Evolutionary conservation across 2,797 vertebrate genomes (phyloP).

Genomic region (Poeciliopsis presidionis): DNA sequence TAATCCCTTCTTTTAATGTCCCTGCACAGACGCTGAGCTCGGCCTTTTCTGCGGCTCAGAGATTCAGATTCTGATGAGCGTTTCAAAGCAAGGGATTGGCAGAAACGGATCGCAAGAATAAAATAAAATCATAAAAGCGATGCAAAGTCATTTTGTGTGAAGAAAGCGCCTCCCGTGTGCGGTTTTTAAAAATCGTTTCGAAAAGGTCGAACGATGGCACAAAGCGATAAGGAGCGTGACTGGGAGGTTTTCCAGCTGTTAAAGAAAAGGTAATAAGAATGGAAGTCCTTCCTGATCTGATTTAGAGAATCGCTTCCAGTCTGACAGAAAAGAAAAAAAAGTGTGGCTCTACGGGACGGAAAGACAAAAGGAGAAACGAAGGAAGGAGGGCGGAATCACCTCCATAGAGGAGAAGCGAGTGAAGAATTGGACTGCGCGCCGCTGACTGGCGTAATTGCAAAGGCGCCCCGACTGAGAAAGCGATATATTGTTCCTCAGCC

Average conservation of each 20-base stretch:
- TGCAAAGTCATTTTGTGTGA: slow-evolving; percentile 48
- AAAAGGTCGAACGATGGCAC: slow-evolving; percentile 50
- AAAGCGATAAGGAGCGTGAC: slow-evolving; percentile 10
- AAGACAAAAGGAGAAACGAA: not conserved
- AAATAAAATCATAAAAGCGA: slow-evolving; percentile 49
- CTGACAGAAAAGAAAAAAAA: slow-evolving; percentile 18
- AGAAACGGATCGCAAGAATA: slow-evolving; percentile 27
- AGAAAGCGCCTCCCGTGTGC: slow-evolving; percentile 29
- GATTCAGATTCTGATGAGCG: slow-evolving; percentile 70
- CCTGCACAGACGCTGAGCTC: slow-evolving; percentile 54
- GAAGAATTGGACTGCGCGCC: slow-evolving; percentile 63
- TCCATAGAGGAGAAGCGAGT: slow-evolving; percentile 56
- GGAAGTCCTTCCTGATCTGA: slow-evolving; percentile 24
- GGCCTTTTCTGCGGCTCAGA: slow-evolving; percentile 56
- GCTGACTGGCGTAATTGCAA: slow-evolving; percentile 59
- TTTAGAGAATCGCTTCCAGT: slow-evolving; percentile 35
- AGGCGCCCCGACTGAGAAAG: slow-evolving; percentile 57
- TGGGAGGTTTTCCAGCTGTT: slow-evolving; percentile 10
- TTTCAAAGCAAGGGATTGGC: slow-evolving; percentile 66
- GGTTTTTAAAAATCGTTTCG: not conserved
- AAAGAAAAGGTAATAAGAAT: not conserved
- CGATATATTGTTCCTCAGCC: slow-evolving; percentile 48
- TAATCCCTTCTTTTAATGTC: slow-evolving; percentile 74
- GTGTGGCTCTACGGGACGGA: slow-evolving; percentile 5
- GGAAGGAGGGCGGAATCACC: slow-evolving; percentile 48